Percentiles rank a stretch among this genome's conserved stretches.
Evolutionary conservation across 2,113 vertebrate species (phyloP).

Genomic region (Cheilinus undulatus): DNA sequence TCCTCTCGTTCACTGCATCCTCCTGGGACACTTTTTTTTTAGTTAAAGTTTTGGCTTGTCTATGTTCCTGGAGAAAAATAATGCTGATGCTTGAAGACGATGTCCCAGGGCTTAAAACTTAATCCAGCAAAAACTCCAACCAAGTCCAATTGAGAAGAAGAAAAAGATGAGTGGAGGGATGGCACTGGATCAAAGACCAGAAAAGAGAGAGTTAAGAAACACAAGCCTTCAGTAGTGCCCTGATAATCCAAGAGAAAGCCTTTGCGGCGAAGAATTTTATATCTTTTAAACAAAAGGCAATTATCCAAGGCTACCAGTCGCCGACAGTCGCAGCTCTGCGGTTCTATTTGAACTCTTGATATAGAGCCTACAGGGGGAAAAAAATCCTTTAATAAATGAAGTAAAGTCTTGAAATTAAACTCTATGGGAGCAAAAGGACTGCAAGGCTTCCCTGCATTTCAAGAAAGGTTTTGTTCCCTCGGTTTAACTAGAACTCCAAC

Average conservation of each 20-base stretch:
- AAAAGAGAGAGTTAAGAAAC: not conserved
- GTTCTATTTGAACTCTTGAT: constrained; percentile 32
- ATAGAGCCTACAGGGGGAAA: not conserved
- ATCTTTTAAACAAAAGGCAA: constrained; percentile 40
- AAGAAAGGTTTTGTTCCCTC: constrained; percentile 21
- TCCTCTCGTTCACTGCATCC: constrained; percentile 30
- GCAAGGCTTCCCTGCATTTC: constrained; percentile 5
- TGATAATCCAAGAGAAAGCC: constrained; percentile 61
- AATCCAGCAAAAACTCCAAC: constrained; percentile 48
- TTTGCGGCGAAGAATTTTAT: constrained; percentile 29
- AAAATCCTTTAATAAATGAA: constrained; percentile 13
- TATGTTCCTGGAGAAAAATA: constrained; percentile 17
- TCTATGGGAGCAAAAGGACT: constrained; percentile 16
- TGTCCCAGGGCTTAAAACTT: constrained; percentile 25
- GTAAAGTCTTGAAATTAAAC: constrained; percentile 42
- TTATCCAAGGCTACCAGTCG: constrained; percentile 21
- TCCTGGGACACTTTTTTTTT: constrained; percentile 1
- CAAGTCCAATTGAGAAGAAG: constrained; percentile 34
- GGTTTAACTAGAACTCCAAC: constrained; percentile 45
- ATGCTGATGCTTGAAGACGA: constrained; percentile 17
- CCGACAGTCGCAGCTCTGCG: not conserved
- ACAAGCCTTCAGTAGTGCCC: constrained; percentile 40
- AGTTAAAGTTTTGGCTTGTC: constrained; percentile 10
- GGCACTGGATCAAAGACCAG: constrained; percentile 33
- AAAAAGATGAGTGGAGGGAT: not conserved